Evolutionary conservation across 1,140 invertebrate species (phyloP).

Genomic region (Heliothis virescens): DNA sequence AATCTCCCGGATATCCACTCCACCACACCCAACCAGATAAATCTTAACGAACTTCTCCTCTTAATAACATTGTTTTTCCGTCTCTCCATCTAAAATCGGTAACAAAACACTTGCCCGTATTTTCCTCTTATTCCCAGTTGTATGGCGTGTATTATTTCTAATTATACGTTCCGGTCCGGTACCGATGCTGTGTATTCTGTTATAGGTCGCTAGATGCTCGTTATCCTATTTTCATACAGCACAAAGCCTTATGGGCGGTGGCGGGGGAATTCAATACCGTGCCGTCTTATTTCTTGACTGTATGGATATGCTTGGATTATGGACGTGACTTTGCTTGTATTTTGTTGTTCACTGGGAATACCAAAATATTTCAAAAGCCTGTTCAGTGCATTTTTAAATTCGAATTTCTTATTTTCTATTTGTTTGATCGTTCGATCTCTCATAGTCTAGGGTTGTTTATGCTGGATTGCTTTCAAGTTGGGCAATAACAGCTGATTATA

Average conservation of each 20-base stretch:
- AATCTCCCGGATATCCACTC: not conserved
- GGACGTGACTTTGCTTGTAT: not conserved
- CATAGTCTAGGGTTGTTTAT: too few species aligned
- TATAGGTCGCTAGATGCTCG: constrained; percentile 34
- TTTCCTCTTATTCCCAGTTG: too few species aligned
- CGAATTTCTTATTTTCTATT: too few species aligned
- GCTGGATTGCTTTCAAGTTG: too few species aligned
- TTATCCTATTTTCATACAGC: constrained; percentile 47
- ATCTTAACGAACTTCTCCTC: not conserved
- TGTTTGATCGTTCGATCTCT: too few species aligned
- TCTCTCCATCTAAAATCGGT: not conserved
- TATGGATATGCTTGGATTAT: not conserved
- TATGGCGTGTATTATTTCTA: not conserved
- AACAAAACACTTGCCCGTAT: not conserved
- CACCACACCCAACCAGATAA: not conserved
- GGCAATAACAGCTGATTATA: too few species aligned
- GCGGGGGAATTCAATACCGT: constrained; percentile 35
- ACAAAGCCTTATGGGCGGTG: constrained; percentile 8
- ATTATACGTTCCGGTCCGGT: not conserved
- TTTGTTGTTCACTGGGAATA: too few species aligned
- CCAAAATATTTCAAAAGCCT: too few species aligned
- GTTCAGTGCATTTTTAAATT: too few species aligned
- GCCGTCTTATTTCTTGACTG: not conserved
- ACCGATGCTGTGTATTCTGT: not conserved
- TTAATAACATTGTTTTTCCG: not conserved